Evolutionary conservation across 2,888 invertebrate species (phyloP).

Genomic region (Tetropium fuscum): DNA sequence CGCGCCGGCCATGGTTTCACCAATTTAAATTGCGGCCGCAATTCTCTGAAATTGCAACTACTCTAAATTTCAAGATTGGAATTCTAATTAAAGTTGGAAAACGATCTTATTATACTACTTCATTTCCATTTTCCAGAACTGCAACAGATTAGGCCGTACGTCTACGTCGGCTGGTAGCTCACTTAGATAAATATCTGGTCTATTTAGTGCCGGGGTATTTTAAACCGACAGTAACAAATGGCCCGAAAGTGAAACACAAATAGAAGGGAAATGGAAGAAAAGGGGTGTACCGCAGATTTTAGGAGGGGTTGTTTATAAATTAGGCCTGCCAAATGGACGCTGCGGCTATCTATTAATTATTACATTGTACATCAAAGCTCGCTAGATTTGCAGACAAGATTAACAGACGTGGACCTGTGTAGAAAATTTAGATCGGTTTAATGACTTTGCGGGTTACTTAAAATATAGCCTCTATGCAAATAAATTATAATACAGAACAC

Average conservation of each 20-base stretch:
- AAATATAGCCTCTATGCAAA: too few relatives aligned
- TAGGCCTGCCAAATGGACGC: slow-evolving; percentile 5
- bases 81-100: slow-evolving; percentile 22
- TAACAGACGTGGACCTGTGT: background rate
- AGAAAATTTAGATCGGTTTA: too few relatives aligned
- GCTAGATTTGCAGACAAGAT: background rate
- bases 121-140: slow-evolving; percentile 26
- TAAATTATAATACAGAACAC: too few relatives aligned
- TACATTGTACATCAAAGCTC: background rate
- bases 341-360: background rate
- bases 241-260: slow-evolving; percentile 14
- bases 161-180: slow-evolving; percentile 5
- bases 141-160: slow-evolving; percentile 22
- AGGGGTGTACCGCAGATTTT: slow-evolving; percentile 3
- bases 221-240: slow-evolving; percentile 14
- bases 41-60: too few relatives aligned
- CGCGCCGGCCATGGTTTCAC: too few relatives aligned
- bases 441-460: too few relatives aligned
- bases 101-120: slow-evolving; percentile 16
- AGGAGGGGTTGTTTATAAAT: slow-evolving; percentile 3
- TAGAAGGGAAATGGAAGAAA: slow-evolving; percentile 18
- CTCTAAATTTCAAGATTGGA: slow-evolving; percentile 25
- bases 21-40: too few relatives aligned
- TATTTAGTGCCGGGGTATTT: slow-evolving; percentile 21
- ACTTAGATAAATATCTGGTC: slow-evolving; percentile 9